Conservation (phyloP, 1,140 invertebrate genomes). For the Lordiphosa stackelbergi region DNA sequence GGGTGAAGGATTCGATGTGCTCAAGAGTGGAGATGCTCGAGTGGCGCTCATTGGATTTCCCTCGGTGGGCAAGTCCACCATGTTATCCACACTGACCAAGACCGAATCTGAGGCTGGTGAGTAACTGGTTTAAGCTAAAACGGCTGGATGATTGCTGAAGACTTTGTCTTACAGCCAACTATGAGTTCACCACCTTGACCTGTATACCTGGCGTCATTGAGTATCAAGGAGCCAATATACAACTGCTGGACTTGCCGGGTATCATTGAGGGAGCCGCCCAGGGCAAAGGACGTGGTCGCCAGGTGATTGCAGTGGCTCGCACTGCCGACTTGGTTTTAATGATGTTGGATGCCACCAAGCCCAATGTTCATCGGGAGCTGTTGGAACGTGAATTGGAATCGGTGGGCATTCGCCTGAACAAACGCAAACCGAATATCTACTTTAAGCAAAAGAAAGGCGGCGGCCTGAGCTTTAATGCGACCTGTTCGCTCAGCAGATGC, state of each 20-base stretch:
- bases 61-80: conserved; percentile 97
- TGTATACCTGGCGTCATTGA: conserved; percentile 99
- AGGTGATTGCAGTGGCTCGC: conserved; percentile 96
- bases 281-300: conserved; percentile 91
- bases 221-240: conserved; percentile 99
- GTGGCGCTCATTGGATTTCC: conserved; percentile 99
- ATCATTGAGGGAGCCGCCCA: conserved; percentile 96
- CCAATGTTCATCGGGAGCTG: conserved; percentile 93
- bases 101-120: conserved; percentile 90
- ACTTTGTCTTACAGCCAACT: conserved; percentile 84
- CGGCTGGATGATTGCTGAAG: not conserved
- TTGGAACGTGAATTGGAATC: conserved; percentile 96
- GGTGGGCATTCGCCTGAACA: conserved; percentile 97
- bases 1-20: conserved; percentile 99
- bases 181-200: conserved; percentile 99
- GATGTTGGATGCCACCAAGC: conserved; percentile 99
- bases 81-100: conserved; percentile 94
- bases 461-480: conserved; percentile 99
- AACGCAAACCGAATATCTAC: conserved; percentile 96
- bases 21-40: conserved; percentile 99
- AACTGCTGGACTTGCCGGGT: conserved; percentile 97
- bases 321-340: conserved; percentile 98
- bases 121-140: not conserved
- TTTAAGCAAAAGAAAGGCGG: conserved; percentile 99
- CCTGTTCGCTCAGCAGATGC: conserved; percentile 93